Evolutionary conservation across 2,888 invertebrate species (phyloP).

Genomic region (Chrysopilus asiliformis): DNA sequence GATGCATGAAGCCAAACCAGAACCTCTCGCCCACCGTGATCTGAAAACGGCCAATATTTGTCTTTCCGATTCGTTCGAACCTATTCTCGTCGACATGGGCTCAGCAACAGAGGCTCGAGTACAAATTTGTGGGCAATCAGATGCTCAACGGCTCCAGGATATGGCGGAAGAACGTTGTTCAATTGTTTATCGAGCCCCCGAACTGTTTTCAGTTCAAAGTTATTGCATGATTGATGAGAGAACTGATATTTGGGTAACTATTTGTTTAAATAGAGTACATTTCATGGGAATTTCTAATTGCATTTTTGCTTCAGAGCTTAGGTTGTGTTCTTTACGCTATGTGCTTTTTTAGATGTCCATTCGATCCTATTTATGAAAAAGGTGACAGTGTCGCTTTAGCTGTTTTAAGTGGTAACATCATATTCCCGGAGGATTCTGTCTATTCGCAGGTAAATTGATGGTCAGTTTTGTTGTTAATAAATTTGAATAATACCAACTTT

Average conservation of each 20-base stretch:
- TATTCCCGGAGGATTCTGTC: constrained; percentile 54
- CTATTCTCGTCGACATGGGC: constrained; percentile 74
- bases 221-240: constrained; percentile 68
- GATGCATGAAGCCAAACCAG: constrained; percentile 58
- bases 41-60: constrained; percentile 77
- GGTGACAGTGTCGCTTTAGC: constrained; percentile 81
- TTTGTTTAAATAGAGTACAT: background rate
- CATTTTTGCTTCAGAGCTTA: constrained; percentile 47
- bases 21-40: constrained; percentile 69
- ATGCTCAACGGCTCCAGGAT: constrained; percentile 61
- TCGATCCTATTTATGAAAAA: constrained; percentile 67
- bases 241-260: constrained; percentile 63
- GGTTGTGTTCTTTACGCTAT: constrained; percentile 77
- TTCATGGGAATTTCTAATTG: constrained; percentile 1
- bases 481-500: constrained; percentile 20
- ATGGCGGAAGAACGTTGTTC: constrained; percentile 72
- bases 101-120: constrained; percentile 50
- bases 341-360: constrained; percentile 75
- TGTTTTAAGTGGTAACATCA: constrained; percentile 59
- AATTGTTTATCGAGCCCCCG: constrained; percentile 80
- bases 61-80: constrained; percentile 52
- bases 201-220: constrained; percentile 72
- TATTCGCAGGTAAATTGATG: constrained; percentile 40
- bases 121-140: constrained; percentile 49
- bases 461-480: background rate